Base-by-base conservation (phyloP, 2,888 invertebrate species). In the Sphaeridia pumilis region DNA sequence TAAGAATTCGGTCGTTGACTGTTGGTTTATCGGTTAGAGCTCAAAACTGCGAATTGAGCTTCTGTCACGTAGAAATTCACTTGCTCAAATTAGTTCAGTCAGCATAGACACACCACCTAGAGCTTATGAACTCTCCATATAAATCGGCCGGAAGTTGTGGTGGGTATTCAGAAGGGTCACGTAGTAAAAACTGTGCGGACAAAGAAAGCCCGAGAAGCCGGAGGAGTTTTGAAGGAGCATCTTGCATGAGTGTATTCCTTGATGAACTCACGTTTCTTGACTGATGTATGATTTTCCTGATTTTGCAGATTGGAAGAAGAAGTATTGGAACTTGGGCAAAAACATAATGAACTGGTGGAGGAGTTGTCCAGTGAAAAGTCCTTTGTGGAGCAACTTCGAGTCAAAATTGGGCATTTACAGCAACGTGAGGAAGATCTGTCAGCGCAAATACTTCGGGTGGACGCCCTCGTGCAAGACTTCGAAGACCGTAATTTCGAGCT, bases 401-500 rank as follows among this genome's bases (percentile, higher is more conserved):
- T 59, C 12, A 52, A 63, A 58, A 54, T 65, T 17, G 46, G 59
- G 7, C 56, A 59, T 41, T 52, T 57, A 25, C 60, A 63, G 25
- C 58, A 65, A 57, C 54, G 66, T 64, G 59, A 65, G 55, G 41
- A 61, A 60, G 56, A 64, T 56, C 63, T 70, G 2, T 68, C 68
- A 7, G 72, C 73, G 48, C 75, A 75, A 67, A 74, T 75, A 58
- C 74, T 69, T 28, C 72, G 71, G 51, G 70, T 75, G 52, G 76
- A 78, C 59, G 71, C 73, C 35, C 66, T 75, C 44, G 70, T 80
- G 27, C 75, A 74, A 56, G 71, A 73, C 43, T 76, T 74, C 64
- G 78, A 80, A 70, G 75, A 77, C 48, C 70, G 70, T 62, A 73
- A 73, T 60, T 70, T 70, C 36, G 70, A 71, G 52, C 64, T 79